phyloP scores from a whole-genome alignment of 2,113 vertebrate species.

The Colistium nudipinnis region DNA sequence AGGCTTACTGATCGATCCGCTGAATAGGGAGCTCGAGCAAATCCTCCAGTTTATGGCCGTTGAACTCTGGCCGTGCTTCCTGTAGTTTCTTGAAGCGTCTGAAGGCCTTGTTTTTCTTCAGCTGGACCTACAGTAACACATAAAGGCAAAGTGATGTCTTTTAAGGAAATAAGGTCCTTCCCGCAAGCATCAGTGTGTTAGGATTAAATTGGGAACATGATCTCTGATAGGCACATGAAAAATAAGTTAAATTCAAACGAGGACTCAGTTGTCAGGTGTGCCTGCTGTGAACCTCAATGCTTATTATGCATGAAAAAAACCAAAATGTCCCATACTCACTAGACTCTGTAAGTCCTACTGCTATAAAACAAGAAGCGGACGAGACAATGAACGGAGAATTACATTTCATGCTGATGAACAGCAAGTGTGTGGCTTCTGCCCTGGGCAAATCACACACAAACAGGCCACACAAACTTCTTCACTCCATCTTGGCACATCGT shows the following conservation, averaged over 20 bases:
- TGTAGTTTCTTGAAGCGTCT: conserved; percentile 90
- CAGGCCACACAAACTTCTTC: no score
- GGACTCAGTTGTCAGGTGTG: background rate
- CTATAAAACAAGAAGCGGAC: no score
- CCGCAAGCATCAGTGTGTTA: no score
- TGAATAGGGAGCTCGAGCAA: conserved; percentile 88
- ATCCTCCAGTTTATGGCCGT: conserved; percentile 84
- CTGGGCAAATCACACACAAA: background rate
- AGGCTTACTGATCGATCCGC: conserved; percentile 88
- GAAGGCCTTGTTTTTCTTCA: conserved; percentile 90
- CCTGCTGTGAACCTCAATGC: background rate
- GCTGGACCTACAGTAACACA: conserved; percentile 79
- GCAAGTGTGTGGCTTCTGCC: background rate
- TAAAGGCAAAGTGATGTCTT: no score
- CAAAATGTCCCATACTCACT: background rate
- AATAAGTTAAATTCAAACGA: background rate
- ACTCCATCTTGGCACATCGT: no score
- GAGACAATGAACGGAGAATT: background rate
- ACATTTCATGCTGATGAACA: background rate
- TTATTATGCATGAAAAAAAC: background rate
- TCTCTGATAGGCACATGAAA: no score
- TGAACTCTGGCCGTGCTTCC: conserved; percentile 89
- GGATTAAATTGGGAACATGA: no score
- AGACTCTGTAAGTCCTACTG: background rate
- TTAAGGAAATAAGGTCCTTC: no score